These are phyloP conservation scores for Sebastes melanostomus DNA, from an alignment of 2,797 vertebrate species.

Conservation along the genomic window DNA sequence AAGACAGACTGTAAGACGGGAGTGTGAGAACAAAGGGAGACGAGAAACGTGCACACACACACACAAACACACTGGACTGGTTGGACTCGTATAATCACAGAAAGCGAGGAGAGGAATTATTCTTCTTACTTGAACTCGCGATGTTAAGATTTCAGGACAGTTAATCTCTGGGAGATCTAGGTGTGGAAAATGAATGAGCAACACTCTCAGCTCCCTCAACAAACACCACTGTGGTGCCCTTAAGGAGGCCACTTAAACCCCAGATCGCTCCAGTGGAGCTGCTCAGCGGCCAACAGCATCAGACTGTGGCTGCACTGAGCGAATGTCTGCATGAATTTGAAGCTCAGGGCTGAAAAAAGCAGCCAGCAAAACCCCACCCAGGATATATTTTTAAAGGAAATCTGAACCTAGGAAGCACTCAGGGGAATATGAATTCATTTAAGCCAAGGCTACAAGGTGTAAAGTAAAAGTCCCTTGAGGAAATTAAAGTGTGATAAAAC, in stretches of 20 bases:
- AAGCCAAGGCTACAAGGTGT: conserved; percentile 42
- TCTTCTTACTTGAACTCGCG: conserved; percentile 31
- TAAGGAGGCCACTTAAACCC: conserved; percentile 69
- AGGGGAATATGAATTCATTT: conserved; percentile 50
- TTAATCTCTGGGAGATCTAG: conserved; percentile 51
- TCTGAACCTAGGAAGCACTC: conserved; percentile 41
- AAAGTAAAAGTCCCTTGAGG: conserved; percentile 56
- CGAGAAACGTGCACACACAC: conserved; percentile 14
- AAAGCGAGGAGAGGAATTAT: conserved; percentile 26
- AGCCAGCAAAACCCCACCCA: conserved; percentile 20
- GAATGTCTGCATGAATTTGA: conserved; percentile 63
- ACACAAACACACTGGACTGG: conserved; percentile 1
- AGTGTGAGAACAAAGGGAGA: conserved; percentile 74
- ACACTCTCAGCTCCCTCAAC: conserved; percentile 41
- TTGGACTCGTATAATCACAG: conserved; percentile 32
- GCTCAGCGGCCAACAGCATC: conserved; percentile 62
- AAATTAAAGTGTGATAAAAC: conserved; percentile 69
- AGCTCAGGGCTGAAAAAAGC: conserved; percentile 40
- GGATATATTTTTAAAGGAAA: conserved; percentile 42
- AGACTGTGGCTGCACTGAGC: conserved; percentile 49
- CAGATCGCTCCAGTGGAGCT: conserved; percentile 66
- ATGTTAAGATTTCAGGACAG: conserved; percentile 48
- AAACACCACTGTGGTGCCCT: conserved; percentile 57
- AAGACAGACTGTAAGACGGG: conserved; percentile 62
- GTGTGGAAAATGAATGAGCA: conserved; percentile 59